Percentiles rank a stretch among this genome's conserved stretches.
phyloP scores from a whole-genome alignment of 2,113 vertebrate species.

The Pagrus major region DNA sequence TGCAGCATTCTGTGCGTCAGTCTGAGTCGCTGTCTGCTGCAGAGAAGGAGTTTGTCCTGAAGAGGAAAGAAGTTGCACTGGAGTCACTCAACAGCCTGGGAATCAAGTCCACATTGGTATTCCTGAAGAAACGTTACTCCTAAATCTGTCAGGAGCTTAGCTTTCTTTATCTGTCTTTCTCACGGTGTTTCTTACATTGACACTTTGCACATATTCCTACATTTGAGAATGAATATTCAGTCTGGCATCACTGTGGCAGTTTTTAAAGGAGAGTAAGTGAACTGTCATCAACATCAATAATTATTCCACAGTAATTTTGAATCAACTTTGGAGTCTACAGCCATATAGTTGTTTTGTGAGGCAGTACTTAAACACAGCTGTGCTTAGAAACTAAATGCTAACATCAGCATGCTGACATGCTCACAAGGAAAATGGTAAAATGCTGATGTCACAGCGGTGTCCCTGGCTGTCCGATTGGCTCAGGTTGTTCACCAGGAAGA shows the following conservation, averaged over 20 bases:
- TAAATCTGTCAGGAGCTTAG: neutral
- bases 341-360: too few relatives aligned
- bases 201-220: neutral
- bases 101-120: neutral
- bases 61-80: constrained; percentile 24
- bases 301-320: too few relatives aligned
- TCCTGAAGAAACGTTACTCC: neutral
- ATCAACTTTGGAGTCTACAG: too few relatives aligned
- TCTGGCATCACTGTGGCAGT: neutral
- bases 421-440: too few relatives aligned
- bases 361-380: neutral
- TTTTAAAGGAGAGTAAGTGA: neutral
- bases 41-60: constrained; percentile 22
- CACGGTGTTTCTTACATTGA: neutral
- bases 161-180: neutral
- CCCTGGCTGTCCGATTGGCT: too few relatives aligned
- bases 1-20: neutral
- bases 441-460: too few relatives aligned
- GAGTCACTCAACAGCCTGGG: constrained; percentile 18
- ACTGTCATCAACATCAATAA: too few relatives aligned
- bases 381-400: too few relatives aligned
- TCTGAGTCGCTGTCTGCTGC: neutral
- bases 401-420: too few relatives aligned
- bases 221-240: neutral
- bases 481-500: too few relatives aligned